Conservation (phyloP, 2,113 vertebrate genomes). For the Paradisaea rubra region DNA sequence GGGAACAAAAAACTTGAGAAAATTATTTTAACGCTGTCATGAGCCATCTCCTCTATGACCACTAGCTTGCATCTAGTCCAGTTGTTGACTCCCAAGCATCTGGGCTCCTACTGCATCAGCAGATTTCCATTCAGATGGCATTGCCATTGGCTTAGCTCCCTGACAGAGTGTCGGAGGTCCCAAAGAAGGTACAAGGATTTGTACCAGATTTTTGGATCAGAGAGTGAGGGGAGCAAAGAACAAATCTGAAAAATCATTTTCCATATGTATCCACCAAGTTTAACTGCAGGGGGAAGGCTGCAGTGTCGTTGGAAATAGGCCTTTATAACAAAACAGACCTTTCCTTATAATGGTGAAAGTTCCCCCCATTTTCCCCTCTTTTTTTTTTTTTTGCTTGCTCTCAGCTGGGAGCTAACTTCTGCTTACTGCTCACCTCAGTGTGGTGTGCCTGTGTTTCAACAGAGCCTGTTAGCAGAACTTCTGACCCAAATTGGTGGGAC, state of each 20-base stretch:
- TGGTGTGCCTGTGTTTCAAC: not conserved
- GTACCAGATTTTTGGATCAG: not conserved
- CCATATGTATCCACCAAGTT: not conserved
- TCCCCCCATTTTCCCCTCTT: not conserved
- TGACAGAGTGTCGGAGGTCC: fast-evolving
- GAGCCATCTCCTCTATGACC: not conserved
- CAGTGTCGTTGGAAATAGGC: not conserved
- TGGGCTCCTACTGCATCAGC: not conserved
- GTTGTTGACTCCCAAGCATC: not conserved
- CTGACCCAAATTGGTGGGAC: not conserved
- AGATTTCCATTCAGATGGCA: not conserved
- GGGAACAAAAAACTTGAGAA: not conserved
- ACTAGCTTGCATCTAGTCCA: not conserved
- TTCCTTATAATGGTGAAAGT: not conserved
- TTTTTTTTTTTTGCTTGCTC: not conserved
- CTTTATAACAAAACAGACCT: not conserved
- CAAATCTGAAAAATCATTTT: not conserved
- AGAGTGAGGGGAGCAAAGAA: not conserved
- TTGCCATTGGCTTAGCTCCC: not conserved
- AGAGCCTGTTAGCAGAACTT: not conserved
- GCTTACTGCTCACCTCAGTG: not conserved
- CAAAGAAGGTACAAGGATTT: not conserved
- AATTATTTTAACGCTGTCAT: not conserved
- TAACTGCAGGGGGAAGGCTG: not conserved
- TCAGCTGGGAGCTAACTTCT: not conserved